A percentile compares a stretch with the other conserved stretches of the same genome.
These are phyloP conservation scores for Drosophila ogumai DNA, from an alignment of 1,140 invertebrate genomes.

Conservation along the genomic window DNA sequence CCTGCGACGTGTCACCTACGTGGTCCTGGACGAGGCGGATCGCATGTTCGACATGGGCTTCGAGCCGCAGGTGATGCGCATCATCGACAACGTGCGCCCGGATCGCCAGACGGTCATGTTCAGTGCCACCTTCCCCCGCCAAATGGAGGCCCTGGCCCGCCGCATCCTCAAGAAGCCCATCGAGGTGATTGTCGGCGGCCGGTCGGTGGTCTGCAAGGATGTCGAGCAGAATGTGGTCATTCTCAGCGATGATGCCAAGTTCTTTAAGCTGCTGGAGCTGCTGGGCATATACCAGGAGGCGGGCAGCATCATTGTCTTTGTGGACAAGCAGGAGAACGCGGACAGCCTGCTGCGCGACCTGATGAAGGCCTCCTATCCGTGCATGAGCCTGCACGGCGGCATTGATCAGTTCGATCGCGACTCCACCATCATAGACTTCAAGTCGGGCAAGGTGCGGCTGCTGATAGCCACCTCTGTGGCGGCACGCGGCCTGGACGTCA, in stretches of 20 bases:
- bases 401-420: slow-evolving; percentile 99
- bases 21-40: slow-evolving; percentile 99
- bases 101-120: slow-evolving; percentile 99
- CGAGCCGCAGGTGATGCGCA: slow-evolving; percentile 99
- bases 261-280: slow-evolving; percentile 98
- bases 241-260: slow-evolving; percentile 98
- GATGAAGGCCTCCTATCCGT: slow-evolving; percentile 98
- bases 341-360: slow-evolving; percentile 97
- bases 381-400: slow-evolving; percentile 98
- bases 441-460: slow-evolving; percentile 94
- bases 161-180: slow-evolving; percentile 97
- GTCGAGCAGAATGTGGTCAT: slow-evolving; percentile 98
- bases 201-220: slow-evolving; percentile 99
- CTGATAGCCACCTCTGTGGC: slow-evolving; percentile 98
- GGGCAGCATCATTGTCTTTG: slow-evolving; percentile 98
- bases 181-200: slow-evolving; percentile 99
- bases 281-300: slow-evolving; percentile 97
- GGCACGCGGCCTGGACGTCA: slow-evolving; percentile 98
- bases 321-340: slow-evolving; percentile 99
- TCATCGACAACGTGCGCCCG: slow-evolving; percentile 98
- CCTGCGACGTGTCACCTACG: slow-evolving; percentile 96
- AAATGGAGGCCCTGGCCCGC: slow-evolving; percentile 99
- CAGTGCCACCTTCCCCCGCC: slow-evolving; percentile 98
- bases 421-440: slow-evolving; percentile 99
- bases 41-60: slow-evolving; percentile 99